A percentile compares a stretch with the other conserved stretches of the same genome.
phyloP scores from a whole-genome alignment of 2,888 invertebrate genomes.

The Ypsolopha sequella region DNA sequence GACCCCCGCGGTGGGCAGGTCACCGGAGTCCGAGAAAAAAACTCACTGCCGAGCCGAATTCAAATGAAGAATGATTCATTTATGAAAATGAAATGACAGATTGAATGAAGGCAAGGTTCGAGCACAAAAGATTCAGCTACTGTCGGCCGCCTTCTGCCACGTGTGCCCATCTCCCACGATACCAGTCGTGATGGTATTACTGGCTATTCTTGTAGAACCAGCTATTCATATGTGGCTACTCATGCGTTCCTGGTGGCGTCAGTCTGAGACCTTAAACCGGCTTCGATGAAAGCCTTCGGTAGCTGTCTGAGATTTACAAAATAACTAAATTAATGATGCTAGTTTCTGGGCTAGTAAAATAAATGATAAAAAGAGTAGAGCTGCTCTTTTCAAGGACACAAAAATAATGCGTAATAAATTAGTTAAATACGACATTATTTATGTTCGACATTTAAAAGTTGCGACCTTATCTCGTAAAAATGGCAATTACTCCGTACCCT shows the following conservation, averaged over 20 bases:
- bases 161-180: slow-evolving; percentile 29
- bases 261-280: too few species aligned
- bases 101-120: slow-evolving; percentile 48
- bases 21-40: slow-evolving; percentile 55
- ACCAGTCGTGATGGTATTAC: too few species aligned
- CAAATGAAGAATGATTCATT: slow-evolving; percentile 69
- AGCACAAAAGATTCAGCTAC: slow-evolving; percentile 50
- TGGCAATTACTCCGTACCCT: slow-evolving; percentile 62
- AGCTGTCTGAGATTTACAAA: too few species aligned
- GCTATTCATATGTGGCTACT: too few species aligned
- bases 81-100: slow-evolving; percentile 69
- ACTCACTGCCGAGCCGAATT: slow-evolving; percentile 48
- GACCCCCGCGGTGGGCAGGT: slow-evolving; percentile 65
- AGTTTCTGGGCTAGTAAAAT: too few species aligned
- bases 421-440: slow-evolving; percentile 11
- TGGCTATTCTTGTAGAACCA: neutral
- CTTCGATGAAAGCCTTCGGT: too few species aligned
- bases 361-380: too few species aligned
- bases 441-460: slow-evolving; percentile 62
- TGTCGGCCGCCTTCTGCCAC: slow-evolving; percentile 46
- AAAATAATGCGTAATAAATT: slow-evolving; percentile 7
- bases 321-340: too few species aligned
- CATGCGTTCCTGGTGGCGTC: too few species aligned
- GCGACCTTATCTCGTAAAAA: slow-evolving; percentile 68
- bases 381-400: neutral